phyloP scores from a whole-genome alignment of 2,797 vertebrate species.

The Galago senegalensis region DNA sequence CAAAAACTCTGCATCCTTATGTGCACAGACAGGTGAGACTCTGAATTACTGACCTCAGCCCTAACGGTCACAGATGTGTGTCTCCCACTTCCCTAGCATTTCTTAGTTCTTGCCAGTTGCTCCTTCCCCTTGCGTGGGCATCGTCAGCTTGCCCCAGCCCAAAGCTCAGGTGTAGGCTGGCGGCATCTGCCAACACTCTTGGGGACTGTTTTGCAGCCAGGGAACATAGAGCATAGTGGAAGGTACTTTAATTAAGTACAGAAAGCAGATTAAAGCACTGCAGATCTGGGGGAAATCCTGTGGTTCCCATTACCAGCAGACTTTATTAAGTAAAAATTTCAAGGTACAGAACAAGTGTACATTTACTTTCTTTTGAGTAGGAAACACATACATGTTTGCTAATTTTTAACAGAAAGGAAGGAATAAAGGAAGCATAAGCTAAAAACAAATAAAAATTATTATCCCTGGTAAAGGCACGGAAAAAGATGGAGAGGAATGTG shows the following conservation, averaged over 20 bases:
- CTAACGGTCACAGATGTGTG: background rate
- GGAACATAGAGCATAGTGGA: background rate
- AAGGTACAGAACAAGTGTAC: background rate
- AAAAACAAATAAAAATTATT: background rate
- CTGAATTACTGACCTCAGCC: background rate
- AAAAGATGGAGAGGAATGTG: background rate
- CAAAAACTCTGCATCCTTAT: background rate
- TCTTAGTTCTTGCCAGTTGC: background rate
- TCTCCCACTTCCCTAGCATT: background rate
- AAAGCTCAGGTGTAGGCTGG: background rate
- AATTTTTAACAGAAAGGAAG: background rate
- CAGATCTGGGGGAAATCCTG: background rate
- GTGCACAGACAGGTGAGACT: background rate
- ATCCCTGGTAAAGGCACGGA: background rate
- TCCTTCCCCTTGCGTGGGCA: background rate
- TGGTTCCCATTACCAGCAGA: background rate
- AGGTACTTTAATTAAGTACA: background rate
- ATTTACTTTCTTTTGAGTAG: background rate
- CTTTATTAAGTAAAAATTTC: background rate
- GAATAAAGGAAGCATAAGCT: background rate
- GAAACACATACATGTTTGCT: background rate
- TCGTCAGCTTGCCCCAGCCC: background rate
- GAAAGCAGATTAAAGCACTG: background rate
- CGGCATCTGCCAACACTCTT: background rate
- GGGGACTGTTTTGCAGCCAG: background rate